A percentile compares a stretch with the other conserved stretches of the same genome.
Conservation (phyloP, 2,113 vertebrate genomes). For the Cervus canadensis region DNA sequence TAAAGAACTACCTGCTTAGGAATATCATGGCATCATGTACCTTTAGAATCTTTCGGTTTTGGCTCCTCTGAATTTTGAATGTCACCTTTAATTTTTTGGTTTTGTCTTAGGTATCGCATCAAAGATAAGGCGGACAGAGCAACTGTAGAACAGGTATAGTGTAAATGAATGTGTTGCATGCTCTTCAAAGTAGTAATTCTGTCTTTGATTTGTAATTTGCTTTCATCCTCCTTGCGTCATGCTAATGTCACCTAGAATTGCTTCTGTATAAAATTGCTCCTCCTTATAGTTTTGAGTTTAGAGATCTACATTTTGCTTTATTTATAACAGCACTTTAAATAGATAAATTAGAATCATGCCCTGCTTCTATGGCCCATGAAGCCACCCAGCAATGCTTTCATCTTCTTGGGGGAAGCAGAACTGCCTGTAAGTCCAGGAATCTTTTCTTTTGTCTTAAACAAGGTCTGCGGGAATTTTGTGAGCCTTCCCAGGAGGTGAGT, state of each 20-base stretch:
- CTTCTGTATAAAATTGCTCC: neutral
- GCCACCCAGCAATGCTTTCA: neutral
- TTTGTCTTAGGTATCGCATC: conserved; percentile 88
- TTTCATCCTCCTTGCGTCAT: conserved; percentile 1
- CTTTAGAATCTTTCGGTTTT: neutral
- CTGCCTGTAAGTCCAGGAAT: neutral
- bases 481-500: neutral
- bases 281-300: neutral
- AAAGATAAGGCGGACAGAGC: conserved; percentile 98
- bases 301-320: neutral
- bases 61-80: neutral
- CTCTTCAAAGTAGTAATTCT: conserved; percentile 4
- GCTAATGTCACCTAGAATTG: neutral
- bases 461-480: neutral
- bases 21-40: neutral
- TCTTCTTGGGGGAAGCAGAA: neutral
- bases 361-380: neutral
- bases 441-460: neutral
- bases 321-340: neutral
- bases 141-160: conserved; percentile 93
- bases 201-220: neutral
- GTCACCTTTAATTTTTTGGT: conserved; percentile 19
- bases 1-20: neutral
- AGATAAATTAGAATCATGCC: neutral
- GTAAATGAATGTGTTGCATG: neutral